phyloP scores from a whole-genome alignment of 2,113 vertebrate species.

The Phalacrocorax aristotelis region DNA sequence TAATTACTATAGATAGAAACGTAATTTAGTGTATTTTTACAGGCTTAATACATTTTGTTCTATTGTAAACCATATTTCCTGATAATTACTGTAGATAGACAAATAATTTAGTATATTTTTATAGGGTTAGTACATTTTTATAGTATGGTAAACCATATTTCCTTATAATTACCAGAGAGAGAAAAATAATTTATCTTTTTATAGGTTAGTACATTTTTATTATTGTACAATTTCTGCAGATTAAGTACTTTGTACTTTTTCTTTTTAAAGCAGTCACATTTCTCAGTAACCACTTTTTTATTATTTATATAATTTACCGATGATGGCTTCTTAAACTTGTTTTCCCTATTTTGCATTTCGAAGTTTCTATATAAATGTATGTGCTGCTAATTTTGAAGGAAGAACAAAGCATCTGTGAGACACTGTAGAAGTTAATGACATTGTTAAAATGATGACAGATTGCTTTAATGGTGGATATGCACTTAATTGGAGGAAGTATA shows the following conservation, averaged over 20 bases:
- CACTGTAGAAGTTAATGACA: constrained; percentile 73
- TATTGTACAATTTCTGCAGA: constrained; percentile 62
- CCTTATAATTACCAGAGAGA: constrained; percentile 71
- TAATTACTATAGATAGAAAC: constrained; percentile 50
- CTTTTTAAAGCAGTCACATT: constrained; percentile 55
- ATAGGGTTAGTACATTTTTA: constrained; percentile 68
- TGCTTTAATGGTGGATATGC: constrained; percentile 74
- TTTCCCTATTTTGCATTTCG: constrained; percentile 62
- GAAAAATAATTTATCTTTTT: constrained; percentile 73
- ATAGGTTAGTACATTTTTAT: constrained; percentile 73
- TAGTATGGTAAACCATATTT: constrained; percentile 71
- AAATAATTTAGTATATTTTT: constrained; percentile 73
- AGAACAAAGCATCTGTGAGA: constrained; percentile 70
- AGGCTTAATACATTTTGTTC: constrained; percentile 64
- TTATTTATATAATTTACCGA: constrained; percentile 73
- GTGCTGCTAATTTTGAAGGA: constrained; percentile 73
- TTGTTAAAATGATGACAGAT: constrained; percentile 76
- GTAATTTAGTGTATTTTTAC: constrained; percentile 69
- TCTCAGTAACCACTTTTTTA: constrained; percentile 54
- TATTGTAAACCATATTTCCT: constrained; percentile 70
- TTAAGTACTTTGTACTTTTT: constrained; percentile 66
- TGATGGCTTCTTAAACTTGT: constrained; percentile 70
- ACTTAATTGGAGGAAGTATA: constrained; percentile 75
- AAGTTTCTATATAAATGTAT: constrained; percentile 70
- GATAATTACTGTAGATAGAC: constrained; percentile 70